phyloP scores from a whole-genome alignment of 2,888 invertebrate species.

The Heteromurus nitidus region DNA sequence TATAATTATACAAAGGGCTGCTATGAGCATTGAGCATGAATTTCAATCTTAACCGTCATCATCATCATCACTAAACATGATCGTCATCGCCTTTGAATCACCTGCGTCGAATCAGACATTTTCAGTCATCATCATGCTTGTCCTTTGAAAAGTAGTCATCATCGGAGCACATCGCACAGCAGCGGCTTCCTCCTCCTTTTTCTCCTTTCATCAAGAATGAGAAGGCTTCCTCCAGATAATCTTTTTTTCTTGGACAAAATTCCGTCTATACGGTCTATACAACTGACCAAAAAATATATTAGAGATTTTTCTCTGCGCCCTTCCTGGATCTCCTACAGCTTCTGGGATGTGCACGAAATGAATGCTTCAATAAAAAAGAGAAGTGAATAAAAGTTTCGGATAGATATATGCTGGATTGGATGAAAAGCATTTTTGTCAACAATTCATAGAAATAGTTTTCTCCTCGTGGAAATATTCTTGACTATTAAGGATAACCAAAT shows the following conservation, averaged over 20 bases:
- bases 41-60: constrained; percentile 46
- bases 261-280: constrained; percentile 24
- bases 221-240: constrained; percentile 12
- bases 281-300: constrained; percentile 37
- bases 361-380: too few relatives aligned
- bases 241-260: constrained; percentile 4
- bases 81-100: constrained; percentile 45
- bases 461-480: constrained; percentile 3
- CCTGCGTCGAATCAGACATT: not conserved
- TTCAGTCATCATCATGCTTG: constrained; percentile 19
- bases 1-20: too few relatives aligned
- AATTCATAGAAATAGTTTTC: too few relatives aligned
- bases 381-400: too few relatives aligned
- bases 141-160: constrained; percentile 5
- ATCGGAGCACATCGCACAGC: not conserved
- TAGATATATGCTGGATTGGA: too few relatives aligned
- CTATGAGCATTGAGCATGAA: constrained; percentile 30
- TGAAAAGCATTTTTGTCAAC: too few relatives aligned
- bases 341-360: too few relatives aligned
- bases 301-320: constrained; percentile 14
- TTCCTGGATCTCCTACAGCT: constrained; percentile 53
- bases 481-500: constrained; percentile 61
- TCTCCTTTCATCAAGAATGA: constrained; percentile 3
- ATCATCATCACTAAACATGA: constrained; percentile 20
- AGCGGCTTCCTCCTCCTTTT: constrained; percentile 40